Conservation (phyloP, 1,140 invertebrate species). For the Cecropterus lyciades region DNA sequence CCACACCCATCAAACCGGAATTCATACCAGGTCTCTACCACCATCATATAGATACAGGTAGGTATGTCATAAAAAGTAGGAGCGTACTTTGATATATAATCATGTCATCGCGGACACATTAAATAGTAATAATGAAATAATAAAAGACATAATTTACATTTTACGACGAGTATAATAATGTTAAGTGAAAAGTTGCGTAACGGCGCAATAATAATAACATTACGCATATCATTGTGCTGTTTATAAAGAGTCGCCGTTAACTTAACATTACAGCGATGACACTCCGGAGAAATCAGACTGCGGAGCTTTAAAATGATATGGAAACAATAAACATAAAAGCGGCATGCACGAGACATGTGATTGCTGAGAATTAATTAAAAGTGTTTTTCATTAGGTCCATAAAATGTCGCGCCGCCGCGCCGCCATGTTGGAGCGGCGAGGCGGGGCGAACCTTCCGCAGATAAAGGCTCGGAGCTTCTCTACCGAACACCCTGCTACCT, state of each 20-base stretch:
- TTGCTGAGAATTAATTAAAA: conserved; percentile 81
- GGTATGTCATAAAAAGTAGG: too few relatives aligned
- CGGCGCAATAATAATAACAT: conserved; percentile 52
- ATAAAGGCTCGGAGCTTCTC: conserved; percentile 54
- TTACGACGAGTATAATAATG: conserved; percentile 47
- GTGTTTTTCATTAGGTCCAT: conserved; percentile 74
- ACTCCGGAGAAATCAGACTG: conserved; percentile 80
- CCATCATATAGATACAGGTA: too few relatives aligned
- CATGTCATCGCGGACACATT: conserved; percentile 19
- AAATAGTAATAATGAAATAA: conserved; percentile 34
- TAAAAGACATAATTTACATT: conserved; percentile 31
- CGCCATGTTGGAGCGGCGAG: conserved; percentile 60
- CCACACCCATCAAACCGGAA: too few relatives aligned
- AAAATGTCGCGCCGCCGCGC: conserved; percentile 54
- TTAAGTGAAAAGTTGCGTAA: conserved; percentile 67
- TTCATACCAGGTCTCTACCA: too few relatives aligned
- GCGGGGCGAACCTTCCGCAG: conserved; percentile 47
- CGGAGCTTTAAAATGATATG: conserved; percentile 77
- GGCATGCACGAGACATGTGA: conserved; percentile 66
- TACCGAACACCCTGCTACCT: conserved; percentile 14
- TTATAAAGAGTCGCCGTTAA: conserved; percentile 58
- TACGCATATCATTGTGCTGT: conserved; percentile 43
- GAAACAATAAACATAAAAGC: conserved; percentile 81
- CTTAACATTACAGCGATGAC: conserved; percentile 68
- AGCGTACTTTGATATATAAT: conserved; percentile 11